Evolutionary conservation across 2,888 invertebrate species (phyloP).

Genomic region (Liposcelis brunnea): DNA sequence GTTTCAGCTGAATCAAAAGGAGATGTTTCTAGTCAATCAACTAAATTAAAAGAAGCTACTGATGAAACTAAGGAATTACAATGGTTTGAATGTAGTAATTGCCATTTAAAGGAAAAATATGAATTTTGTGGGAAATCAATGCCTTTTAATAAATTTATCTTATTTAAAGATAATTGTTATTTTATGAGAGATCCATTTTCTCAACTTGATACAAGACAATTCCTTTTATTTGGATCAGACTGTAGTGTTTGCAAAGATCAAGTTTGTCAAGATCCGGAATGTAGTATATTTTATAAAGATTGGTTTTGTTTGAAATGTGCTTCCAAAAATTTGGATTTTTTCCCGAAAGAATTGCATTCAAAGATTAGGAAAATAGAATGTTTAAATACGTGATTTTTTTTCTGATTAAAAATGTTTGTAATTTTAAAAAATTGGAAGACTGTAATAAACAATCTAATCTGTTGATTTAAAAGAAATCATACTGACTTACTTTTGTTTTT

Average conservation of each 20-base stretch:
- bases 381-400: no score
- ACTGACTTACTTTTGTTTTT: no score
- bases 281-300: slow-evolving; percentile 63
- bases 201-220: slow-evolving; percentile 54
- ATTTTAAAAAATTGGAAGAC: no score
- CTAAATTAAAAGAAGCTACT: no score
- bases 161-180: slow-evolving; percentile 54
- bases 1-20: no score
- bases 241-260: slow-evolving; percentile 48
- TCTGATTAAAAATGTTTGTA: no score
- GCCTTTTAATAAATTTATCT: slow-evolving; percentile 49
- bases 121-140: slow-evolving; percentile 61
- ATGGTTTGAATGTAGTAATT: slow-evolving; percentile 43
- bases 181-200: slow-evolving; percentile 75
- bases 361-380: no score
- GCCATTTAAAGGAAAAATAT: slow-evolving; percentile 48
- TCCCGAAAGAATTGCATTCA: slow-evolving; percentile 50
- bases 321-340: slow-evolving; percentile 32
- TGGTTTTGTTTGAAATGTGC: slow-evolving; percentile 60
- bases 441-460: no score
- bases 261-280: slow-evolving; percentile 55
- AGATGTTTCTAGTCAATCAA: no score
- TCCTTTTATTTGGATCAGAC: slow-evolving; percentile 56
- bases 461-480: no score
- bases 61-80: background rate